Base-by-base conservation (phyloP, 2,888 invertebrate genomes). In the Acleris cristana region DNA sequence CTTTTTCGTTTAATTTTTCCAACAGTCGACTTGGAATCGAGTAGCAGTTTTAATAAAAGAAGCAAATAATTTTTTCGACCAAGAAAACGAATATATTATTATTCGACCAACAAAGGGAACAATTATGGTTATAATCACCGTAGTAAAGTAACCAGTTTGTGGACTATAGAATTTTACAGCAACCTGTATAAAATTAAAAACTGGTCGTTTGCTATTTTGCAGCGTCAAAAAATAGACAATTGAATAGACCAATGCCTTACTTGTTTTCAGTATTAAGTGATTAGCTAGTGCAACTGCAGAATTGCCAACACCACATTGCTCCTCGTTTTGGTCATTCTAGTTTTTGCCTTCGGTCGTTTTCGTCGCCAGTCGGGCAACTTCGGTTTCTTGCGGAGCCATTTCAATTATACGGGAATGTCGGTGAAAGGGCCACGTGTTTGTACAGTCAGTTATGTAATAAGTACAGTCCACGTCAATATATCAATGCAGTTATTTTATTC, bases 341-440 rank as follows among this genome's bases (percentile, higher is more conserved):
- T 86, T 86, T 86, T 86, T 85, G 79, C 74, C 48, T 65, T 69
- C 77, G 73, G 79, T 82, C 85, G 80, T 85, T 85, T 86, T 78
- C 76, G 78, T 78, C 71, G 70, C 76, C 76, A 75, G 58, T 58
- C 58, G 58, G 56, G 26, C 26, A 70, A 19, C 56, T 72, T 71
- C 73, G 71, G 72, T 75, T 80, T 80, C 80, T 81, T 65, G 79
- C 76, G 77, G 74, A 74, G 76, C 81, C 75, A 79, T 87, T 82
- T 85, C 84, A 87, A 86, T 87, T 87, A 87, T 81, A 80, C 79
- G 80, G 82, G 83, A 83, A 83, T 84, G 82, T 69, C 75, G 74
- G 83, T 82, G 84, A 84, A 85, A 83, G 83, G 82, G 12, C 19
- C 51, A 18, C 58, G 48, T n/a, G n/a, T n/a, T 5, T 8, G n/a